phyloP scores from a whole-genome alignment of 1,140 invertebrate genomes.

The Brachionus asplanchnoidis region DNA sequence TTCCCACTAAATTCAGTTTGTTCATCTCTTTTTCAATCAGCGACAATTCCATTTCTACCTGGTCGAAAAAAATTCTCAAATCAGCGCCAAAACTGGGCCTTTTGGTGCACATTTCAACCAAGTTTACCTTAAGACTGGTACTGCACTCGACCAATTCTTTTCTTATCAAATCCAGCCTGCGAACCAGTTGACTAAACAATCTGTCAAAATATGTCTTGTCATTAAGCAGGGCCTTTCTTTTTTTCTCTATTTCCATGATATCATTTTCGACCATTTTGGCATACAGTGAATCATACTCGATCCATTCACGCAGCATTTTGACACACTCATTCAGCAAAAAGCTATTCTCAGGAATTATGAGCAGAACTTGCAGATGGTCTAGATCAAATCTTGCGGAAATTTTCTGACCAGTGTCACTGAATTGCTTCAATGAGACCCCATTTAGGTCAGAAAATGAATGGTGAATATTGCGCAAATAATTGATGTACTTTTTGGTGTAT shows the following conservation, averaged over 20 bases:
- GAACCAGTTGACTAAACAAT: background rate
- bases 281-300: conserved; percentile 2
- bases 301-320: background rate
- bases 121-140: background rate
- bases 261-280: background rate
- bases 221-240: background rate
- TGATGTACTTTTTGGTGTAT: background rate
- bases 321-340: background rate
- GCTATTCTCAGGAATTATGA: conserved; percentile 6
- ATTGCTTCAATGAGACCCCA: background rate
- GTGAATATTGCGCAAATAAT: background rate
- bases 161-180: background rate
- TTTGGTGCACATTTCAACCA: background rate
- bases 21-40: background rate
- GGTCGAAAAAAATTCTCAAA: background rate
- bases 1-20: background rate
- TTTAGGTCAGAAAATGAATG: background rate
- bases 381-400: background rate
- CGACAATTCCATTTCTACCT: background rate
- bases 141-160: background rate
- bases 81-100: background rate
- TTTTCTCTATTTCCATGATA: background rate
- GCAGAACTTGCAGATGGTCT: background rate
- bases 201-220: background rate
- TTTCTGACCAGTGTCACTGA: background rate